These are phyloP conservation scores for Kradibia gibbosae DNA, from an alignment of 1,140 invertebrate genomes.

Conservation along the genomic window DNA sequence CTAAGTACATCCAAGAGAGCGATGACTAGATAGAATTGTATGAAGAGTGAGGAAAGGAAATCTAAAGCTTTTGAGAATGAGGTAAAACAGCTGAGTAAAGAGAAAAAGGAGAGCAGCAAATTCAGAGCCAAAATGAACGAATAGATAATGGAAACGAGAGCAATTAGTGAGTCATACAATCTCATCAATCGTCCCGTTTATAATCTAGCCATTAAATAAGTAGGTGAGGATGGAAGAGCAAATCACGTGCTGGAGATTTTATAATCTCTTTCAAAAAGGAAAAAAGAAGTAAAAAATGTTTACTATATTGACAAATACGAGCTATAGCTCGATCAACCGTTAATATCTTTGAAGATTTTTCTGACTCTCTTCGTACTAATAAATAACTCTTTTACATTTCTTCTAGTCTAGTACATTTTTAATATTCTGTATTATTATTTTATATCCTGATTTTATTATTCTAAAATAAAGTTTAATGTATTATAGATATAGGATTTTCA, in stretches of 20 bases:
- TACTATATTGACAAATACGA: not conserved
- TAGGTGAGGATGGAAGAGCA: not conserved
- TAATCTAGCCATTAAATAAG: slow-evolving; percentile 24
- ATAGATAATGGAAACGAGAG: slow-evolving; percentile 13
- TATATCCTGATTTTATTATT: no score
- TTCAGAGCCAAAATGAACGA: not conserved
- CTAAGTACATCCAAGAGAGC: slow-evolving; percentile 15
- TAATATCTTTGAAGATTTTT: no score
- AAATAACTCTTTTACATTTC: no score
- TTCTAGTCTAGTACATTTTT: no score
- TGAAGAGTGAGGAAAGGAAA: not conserved
- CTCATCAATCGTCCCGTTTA: slow-evolving; percentile 43
- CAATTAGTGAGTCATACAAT: slow-evolving; percentile 54
- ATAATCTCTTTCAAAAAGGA: slow-evolving; percentile 15
- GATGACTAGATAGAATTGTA: no score
- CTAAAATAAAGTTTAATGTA: no score
- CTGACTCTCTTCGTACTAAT: no score
- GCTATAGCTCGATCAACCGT: no score
- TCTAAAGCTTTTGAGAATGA: not conserved
- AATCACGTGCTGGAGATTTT: not conserved
- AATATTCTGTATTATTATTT: no score
- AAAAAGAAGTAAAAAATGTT: not conserved
- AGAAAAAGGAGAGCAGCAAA: not conserved
- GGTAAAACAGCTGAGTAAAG: no score
- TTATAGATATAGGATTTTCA: no score